These are phyloP conservation scores for Ophioninae sp. DNA, from an alignment of 2,888 invertebrate species.

Conservation along the genomic window DNA sequence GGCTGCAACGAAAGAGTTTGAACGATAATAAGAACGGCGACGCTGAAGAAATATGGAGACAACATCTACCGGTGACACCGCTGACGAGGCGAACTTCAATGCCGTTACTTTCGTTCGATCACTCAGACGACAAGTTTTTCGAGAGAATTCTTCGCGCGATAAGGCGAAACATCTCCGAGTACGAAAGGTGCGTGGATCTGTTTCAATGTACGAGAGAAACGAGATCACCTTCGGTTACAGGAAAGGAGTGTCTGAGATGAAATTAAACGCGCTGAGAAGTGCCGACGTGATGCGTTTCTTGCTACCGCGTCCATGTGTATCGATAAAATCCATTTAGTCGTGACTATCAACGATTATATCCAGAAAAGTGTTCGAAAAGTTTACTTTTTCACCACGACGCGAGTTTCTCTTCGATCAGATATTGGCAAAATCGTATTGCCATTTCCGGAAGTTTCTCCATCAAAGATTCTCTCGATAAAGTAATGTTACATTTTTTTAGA, in stretches of 20 bases:
- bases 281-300: not conserved
- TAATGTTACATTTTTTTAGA: not conserved
- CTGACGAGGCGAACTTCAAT: not conserved
- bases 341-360: not conserved
- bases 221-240: conserved; percentile 1
- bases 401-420: not conserved
- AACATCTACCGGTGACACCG: not conserved
- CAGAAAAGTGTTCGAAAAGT: not conserved
- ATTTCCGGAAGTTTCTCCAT: not conserved
- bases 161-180: not conserved
- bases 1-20: too few relatives aligned
- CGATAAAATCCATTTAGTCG: not conserved
- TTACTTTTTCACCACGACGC: not conserved
- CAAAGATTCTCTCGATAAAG: not conserved
- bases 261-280: not conserved
- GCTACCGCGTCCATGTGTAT: not conserved
- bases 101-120: not conserved
- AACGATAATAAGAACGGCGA: too few relatives aligned
- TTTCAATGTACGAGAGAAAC: not conserved
- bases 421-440: not conserved
- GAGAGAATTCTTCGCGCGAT: not conserved
- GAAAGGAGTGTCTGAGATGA: not conserved
- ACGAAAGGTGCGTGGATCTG: not conserved
- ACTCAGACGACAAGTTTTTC: not conserved
- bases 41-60: not conserved